Evolutionary conservation across 64 coral and sea anemone species (phyloP), one percentile per base, ranked within the genome.

Genomic region (Stichodactyla mertensii): DNA sequence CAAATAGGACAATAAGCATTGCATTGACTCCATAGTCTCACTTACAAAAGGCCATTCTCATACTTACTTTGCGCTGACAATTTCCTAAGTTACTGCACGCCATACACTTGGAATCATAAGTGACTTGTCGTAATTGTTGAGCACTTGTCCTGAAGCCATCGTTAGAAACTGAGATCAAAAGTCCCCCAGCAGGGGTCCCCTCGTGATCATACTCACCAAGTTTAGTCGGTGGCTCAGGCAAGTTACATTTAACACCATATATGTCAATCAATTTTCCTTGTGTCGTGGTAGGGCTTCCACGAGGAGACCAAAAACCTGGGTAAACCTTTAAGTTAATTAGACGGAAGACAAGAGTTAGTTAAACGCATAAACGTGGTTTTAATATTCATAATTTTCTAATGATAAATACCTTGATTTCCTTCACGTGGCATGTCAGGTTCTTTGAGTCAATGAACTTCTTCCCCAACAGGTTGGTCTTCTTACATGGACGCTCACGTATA

Each of bases 391-490:
- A 45, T 45, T 45, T 45, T 45, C 36, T 45, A 45, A 45, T 45
- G 36, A 45, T 45, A 45, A 45, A 56, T 77, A 74, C 90, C 90
- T 92, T 82, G 64, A 92, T 55, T 58, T 92, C 90, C 14, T 16
- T 53, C 2, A 88, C n/a, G 61, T 92, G 90, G 19, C 87, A 66
- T 84, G 36, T 45, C 36, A 45, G 36, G 36, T 45, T 45, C 36
- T 45, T 45, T 45, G 36, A 45, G 36, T 45, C 80, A 5, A 92
- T 64, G 20, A 87, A 92, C 22, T 83, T 86, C 15, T 24, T 55
- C 82, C 90, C 90, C 20, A 92, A 57, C 10, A 92, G 61, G 24
- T 87, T 52, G 23, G 86, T 87, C 19, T 92, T 92, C 52, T 92
- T 92, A 45, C 90, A 92, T 19, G 90, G 90, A 23, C 90, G 78